Percentiles rank a stretch among this genome's conserved stretches.
Conservation (phyloP, 2,113 vertebrate species). For the Alligator mississippiensis region DNA sequence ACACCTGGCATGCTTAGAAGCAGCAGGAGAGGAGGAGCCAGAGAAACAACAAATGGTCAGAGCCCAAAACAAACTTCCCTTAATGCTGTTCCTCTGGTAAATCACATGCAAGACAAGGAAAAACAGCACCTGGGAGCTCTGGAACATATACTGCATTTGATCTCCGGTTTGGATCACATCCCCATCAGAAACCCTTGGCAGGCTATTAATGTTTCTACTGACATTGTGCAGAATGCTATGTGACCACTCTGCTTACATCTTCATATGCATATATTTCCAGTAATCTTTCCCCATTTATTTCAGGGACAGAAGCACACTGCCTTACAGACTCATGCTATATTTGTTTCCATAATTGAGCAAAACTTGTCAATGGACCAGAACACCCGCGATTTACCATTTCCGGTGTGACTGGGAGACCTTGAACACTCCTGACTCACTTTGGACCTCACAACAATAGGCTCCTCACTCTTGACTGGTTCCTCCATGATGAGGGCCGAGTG, state of each 20-base stretch:
- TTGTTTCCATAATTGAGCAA: neutral
- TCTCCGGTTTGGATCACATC: rapidly evolving
- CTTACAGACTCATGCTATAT: neutral
- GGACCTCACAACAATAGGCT: neutral
- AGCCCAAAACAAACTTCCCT: neutral
- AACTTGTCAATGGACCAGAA: neutral
- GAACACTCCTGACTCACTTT: neutral
- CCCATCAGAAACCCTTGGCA: neutral
- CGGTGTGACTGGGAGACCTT: neutral
- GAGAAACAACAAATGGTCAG: neutral
- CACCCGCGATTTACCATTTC: neutral
- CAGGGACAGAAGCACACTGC: neutral
- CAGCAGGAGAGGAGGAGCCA: conserved; percentile 12
- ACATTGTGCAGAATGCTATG: neutral
- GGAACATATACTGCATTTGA: neutral
- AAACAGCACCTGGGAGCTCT: neutral
- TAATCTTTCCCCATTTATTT: neutral
- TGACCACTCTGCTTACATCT: neutral
- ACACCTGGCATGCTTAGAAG: neutral
- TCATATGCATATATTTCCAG: neutral
- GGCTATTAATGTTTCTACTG: neutral
- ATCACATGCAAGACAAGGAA: neutral
- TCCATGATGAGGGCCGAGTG: neutral
- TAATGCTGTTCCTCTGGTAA: neutral
- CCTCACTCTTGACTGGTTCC: neutral